These are phyloP conservation scores for Aspidoscelis tigris DNA, from an alignment of 2,113 vertebrate species.

Conservation along the genomic window DNA sequence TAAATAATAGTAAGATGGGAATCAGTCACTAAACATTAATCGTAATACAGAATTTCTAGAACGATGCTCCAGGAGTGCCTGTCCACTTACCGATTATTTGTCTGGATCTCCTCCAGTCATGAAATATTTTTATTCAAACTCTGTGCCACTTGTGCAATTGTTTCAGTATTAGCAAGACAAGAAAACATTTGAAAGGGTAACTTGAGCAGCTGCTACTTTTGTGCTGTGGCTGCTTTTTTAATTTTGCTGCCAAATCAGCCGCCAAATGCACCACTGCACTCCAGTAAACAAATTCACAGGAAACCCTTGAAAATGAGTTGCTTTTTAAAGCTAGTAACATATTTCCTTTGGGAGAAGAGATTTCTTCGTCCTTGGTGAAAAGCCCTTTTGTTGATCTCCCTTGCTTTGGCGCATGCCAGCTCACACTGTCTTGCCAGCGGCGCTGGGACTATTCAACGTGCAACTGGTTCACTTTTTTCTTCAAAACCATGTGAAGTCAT, in stretches of 20 bases:
- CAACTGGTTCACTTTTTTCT: slow-evolving; percentile 24
- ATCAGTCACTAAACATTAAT: not conserved
- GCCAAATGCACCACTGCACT: slow-evolving; percentile 74
- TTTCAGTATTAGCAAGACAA: slow-evolving; percentile 1
- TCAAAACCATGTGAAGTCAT: slow-evolving; percentile 41
- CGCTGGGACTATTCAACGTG: slow-evolving; percentile 6
- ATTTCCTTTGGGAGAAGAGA: slow-evolving; percentile 23
- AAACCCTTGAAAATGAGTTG: slow-evolving; percentile 55
- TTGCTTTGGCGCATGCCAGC: slow-evolving; percentile 30
- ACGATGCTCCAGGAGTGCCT: not conserved
- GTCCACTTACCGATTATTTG: slow-evolving; percentile 13
- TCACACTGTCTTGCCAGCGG: slow-evolving; percentile 19
- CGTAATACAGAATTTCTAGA: not conserved
- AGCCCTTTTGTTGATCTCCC: slow-evolving; percentile 45
- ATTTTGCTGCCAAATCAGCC: slow-evolving; percentile 57
- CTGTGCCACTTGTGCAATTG: slow-evolving; percentile 13
- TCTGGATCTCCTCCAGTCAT: slow-evolving; percentile 23
- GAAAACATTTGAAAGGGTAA: slow-evolving; percentile 51
- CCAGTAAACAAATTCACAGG: slow-evolving; percentile 69
- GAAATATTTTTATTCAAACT: slow-evolving; percentile 25
- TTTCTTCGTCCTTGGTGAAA: slow-evolving; percentile 28
- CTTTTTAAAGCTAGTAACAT: slow-evolving; percentile 33
- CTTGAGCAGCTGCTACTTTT: slow-evolving; percentile 60
- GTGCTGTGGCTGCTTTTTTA: slow-evolving; percentile 18
- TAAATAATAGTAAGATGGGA: not conserved